Conservation (phyloP, 2,888 invertebrate species). For the Boloria selene region DNA sequence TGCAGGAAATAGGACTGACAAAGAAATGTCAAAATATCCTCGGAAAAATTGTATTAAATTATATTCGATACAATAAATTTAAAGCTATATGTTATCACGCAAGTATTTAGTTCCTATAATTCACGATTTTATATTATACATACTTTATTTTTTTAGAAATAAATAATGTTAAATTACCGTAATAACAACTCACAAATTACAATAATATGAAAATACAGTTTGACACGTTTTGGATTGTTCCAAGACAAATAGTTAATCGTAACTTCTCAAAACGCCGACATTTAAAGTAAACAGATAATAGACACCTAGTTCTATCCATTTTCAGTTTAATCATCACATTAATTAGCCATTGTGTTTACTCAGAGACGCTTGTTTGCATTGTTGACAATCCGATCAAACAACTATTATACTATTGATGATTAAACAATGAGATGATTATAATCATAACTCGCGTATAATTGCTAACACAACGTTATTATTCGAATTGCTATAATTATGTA, state of each 20-base stretch:
- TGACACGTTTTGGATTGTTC: neutral
- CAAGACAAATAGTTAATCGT: slow-evolving; percentile 10
- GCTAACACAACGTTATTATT: slow-evolving; percentile 34
- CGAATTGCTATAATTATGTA: slow-evolving; percentile 24
- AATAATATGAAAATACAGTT: neutral
- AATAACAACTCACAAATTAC: neutral
- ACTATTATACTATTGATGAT: slow-evolving; percentile 63
- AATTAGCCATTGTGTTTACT: slow-evolving; percentile 75
- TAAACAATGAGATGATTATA: slow-evolving; percentile 50
- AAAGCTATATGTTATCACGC: neutral
- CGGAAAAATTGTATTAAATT: slow-evolving; percentile 25
- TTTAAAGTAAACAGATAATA: slow-evolving; percentile 63
- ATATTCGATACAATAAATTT: slow-evolving; percentile 1
- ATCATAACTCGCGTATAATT: slow-evolving; percentile 40
- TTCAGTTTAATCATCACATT: slow-evolving; percentile 74
- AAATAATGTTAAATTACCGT: neutral
- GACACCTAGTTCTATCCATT: slow-evolving; percentile 68
- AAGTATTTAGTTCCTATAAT: no score
- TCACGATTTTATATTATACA: no score
- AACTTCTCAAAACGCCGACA: slow-evolving; percentile 46
- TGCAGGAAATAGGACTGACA: slow-evolving; percentile 49
- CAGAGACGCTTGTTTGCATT: slow-evolving; percentile 66
- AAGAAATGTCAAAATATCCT: slow-evolving; percentile 46
- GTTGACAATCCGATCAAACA: slow-evolving; percentile 73
- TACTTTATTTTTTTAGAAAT: neutral